phyloP scores from a whole-genome alignment of 2,797 vertebrate genomes.

The Decapterus maruadsi region DNA sequence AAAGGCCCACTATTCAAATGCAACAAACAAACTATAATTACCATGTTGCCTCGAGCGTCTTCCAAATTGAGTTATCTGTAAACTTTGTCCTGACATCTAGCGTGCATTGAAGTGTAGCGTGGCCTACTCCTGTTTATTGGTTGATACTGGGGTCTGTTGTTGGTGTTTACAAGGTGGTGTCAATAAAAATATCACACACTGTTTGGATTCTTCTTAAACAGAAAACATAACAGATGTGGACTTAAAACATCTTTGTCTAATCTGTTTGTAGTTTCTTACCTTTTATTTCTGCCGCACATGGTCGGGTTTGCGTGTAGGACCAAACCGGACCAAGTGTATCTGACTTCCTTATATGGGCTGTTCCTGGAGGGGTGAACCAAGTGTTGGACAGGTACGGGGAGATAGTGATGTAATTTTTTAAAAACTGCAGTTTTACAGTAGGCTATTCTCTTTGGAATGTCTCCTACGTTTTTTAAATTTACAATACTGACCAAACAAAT shows the following conservation, averaged over 20 bases:
- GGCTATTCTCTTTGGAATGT: neutral
- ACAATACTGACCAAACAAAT: neutral
- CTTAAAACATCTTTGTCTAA: neutral
- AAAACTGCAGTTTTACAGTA: neutral
- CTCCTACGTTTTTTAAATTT: neutral
- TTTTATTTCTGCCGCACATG: neutral
- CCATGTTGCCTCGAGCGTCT: neutral
- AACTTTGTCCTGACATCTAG: neutral
- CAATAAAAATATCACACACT: neutral
- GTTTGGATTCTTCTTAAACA: neutral
- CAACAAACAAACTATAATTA: neutral
- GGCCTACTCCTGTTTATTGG: neutral
- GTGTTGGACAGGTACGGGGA: neutral
- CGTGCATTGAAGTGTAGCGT: neutral
- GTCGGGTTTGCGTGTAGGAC: neutral
- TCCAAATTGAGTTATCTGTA: neutral
- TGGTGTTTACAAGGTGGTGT: neutral
- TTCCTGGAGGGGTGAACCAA: neutral
- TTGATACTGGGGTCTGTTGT: neutral
- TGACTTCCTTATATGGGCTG: neutral
- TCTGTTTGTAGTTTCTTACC: neutral
- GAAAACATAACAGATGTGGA: neutral
- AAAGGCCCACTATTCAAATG: neutral
- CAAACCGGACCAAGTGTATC: rapidly evolving
- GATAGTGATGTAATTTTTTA: neutral